Conservation (phyloP, 2,113 vertebrate species). For the Solea solea region DNA sequence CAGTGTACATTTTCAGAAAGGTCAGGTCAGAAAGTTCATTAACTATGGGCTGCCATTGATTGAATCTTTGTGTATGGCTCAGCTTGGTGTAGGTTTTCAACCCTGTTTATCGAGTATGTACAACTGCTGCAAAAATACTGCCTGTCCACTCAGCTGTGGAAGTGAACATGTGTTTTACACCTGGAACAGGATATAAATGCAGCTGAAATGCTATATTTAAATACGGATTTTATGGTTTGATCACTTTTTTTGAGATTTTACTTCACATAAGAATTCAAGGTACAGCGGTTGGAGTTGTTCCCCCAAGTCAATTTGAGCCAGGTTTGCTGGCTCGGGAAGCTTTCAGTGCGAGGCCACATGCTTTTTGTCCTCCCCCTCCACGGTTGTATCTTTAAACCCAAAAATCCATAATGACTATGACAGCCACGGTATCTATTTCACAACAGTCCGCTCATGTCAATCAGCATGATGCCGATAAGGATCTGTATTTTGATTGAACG, state of each 20-base stretch:
- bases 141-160: background rate
- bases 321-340: conserved; percentile 18
- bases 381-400: conserved; percentile 53
- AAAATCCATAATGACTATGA: conserved; percentile 80
- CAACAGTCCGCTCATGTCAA: conserved; percentile 80
- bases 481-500: conserved; percentile 82
- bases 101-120: conserved; percentile 31
- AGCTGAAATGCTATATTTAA: background rate
- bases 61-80: conserved; percentile 68
- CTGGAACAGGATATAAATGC: background rate
- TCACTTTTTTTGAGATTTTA: conserved; percentile 2
- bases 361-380: background rate
- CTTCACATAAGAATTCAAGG: conserved; percentile 22
- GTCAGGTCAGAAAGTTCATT: conserved; percentile 88
- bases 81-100: conserved; percentile 57
- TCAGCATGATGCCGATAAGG: conserved; percentile 78
- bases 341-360: conserved; percentile 32
- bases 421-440: conserved; percentile 82
- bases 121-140: conserved; percentile 5
- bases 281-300: conserved; percentile 16
- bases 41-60: conserved; percentile 82
- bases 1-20: conserved; percentile 83
- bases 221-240: background rate
- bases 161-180: background rate
- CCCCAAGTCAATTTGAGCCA: conserved; percentile 1